Conservation (phyloP, 2,888 invertebrate genomes). For the Neoaliturus tenellus region DNA sequence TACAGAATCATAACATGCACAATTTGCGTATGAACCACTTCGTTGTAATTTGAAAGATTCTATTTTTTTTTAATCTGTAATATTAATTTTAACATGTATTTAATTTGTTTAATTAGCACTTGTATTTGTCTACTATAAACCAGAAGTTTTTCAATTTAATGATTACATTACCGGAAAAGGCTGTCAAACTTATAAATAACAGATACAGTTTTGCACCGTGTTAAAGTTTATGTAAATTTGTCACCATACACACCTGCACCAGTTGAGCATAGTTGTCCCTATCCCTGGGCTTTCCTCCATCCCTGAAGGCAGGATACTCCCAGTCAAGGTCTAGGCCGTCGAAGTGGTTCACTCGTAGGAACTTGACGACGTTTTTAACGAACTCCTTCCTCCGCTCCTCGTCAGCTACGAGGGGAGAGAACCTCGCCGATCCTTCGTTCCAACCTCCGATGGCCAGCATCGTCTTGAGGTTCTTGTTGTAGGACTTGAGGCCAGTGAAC, state of each 20-base stretch:
- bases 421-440: slow-evolving; percentile 93
- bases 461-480: slow-evolving; percentile 94
- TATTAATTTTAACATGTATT: too few species aligned
- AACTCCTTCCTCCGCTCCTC: slow-evolving; percentile 86
- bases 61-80: too few species aligned
- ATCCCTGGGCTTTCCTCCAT: slow-evolving; percentile 83
- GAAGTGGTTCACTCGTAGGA: slow-evolving; percentile 93
- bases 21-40: too few species aligned
- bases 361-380: slow-evolving; percentile 89
- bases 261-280: slow-evolving; percentile 91
- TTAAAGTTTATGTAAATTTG: too few species aligned
- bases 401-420: slow-evolving; percentile 92
- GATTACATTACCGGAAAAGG: too few species aligned
- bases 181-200: too few species aligned
- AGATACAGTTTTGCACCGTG: too few species aligned
- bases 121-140: too few species aligned
- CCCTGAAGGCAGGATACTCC: slow-evolving; percentile 91
- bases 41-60: too few species aligned
- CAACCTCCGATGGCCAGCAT: slow-evolving; percentile 94
- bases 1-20: too few species aligned
- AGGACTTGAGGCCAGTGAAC: slow-evolving; percentile 94
- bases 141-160: too few species aligned
- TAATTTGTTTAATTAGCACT: too few species aligned
- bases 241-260: slow-evolving; percentile 82
- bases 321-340: slow-evolving; percentile 96